Conservation (phyloP, 2,797 vertebrate genomes). For the Melanotaenia maccullochi region DNA sequence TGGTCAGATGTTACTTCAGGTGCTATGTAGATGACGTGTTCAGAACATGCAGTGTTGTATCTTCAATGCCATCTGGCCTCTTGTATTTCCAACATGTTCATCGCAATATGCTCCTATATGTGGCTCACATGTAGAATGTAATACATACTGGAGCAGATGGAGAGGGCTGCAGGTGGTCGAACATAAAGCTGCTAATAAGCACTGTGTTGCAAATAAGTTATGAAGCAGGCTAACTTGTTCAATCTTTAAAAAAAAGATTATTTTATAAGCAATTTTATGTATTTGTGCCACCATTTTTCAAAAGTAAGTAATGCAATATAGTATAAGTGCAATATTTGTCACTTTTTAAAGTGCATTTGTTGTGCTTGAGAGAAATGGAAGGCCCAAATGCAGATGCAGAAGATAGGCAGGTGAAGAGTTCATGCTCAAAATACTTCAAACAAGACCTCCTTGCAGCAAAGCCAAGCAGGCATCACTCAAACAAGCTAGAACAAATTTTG, state of each 20-base stretch:
- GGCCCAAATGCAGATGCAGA: background rate
- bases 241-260: background rate
- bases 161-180: slow-evolving; percentile 26
- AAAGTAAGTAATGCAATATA: too few species aligned
- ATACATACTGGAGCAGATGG: slow-evolving; percentile 38
- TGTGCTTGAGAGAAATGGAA: background rate
- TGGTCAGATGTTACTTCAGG: slow-evolving; percentile 1
- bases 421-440: background rate
- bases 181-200: slow-evolving; percentile 15
- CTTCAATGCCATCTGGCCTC: slow-evolving; percentile 45
- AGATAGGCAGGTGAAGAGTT: background rate
- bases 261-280: too few species aligned
- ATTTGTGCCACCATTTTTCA: background rate
- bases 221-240: background rate
- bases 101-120: slow-evolving; percentile 27
- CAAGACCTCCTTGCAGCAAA: background rate
- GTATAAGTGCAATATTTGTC: background rate
- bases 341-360: background rate
- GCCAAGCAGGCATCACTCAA: background rate
- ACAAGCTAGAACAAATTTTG: background rate
- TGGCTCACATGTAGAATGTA: slow-evolving; percentile 29
- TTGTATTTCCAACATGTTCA: slow-evolving; percentile 23
- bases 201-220: background rate
- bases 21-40: slow-evolving; percentile 21
- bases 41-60: slow-evolving; percentile 27